phyloP scores from a whole-genome alignment of 2,888 invertebrate species.

The Zeuzera pyrina region DNA sequence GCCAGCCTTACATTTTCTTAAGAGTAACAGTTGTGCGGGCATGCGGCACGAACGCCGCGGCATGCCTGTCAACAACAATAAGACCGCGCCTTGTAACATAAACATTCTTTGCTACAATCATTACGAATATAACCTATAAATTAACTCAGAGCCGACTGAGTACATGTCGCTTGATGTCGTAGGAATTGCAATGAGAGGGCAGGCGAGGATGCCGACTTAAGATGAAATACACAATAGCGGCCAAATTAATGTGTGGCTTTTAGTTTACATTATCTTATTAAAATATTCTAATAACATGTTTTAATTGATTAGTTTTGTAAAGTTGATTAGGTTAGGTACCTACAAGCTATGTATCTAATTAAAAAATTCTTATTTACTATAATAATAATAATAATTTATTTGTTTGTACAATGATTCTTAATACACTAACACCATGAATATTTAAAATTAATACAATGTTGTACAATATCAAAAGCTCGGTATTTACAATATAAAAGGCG shows the following conservation, averaged over 20 bases:
- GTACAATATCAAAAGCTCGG: too few relatives aligned
- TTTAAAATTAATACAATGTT: too few relatives aligned
- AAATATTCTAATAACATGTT: too few relatives aligned
- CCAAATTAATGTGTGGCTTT: background rate
- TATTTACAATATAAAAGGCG: too few relatives aligned
- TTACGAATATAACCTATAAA: constrained; percentile 69
- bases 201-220: constrained; percentile 1
- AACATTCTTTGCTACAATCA: constrained; percentile 67
- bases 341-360: too few relatives aligned
- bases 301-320: too few relatives aligned
- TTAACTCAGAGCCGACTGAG: constrained; percentile 52
- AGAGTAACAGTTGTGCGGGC: constrained; percentile 54
- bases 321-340: too few relatives aligned
- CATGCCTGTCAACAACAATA: constrained; percentile 60
- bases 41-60: constrained; percentile 37
- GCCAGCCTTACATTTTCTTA: constrained; percentile 55
- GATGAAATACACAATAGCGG: background rate
- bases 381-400: too few relatives aligned
- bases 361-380: too few relatives aligned
- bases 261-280: too few relatives aligned
- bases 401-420: too few relatives aligned
- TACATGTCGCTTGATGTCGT: constrained; percentile 36
- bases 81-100: constrained; percentile 64
- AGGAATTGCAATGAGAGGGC: constrained; percentile 50
- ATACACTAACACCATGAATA: too few relatives aligned